phyloP scores from a whole-genome alignment of 2,797 vertebrate genomes.

The Silurus lanzhouensis region DNA sequence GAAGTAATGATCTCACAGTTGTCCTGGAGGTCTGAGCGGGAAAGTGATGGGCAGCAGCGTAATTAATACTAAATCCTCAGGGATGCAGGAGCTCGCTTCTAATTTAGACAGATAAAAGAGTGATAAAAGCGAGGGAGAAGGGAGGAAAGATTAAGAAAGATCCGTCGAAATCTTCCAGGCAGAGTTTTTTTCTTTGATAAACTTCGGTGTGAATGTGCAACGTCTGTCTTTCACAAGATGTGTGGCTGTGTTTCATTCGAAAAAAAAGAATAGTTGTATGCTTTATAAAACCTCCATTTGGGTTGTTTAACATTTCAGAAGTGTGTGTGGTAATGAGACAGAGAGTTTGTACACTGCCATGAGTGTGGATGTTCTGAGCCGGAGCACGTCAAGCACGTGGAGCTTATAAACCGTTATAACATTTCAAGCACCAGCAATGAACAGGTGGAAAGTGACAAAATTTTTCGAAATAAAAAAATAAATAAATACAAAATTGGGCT shows the following conservation, averaged over 20 bases:
- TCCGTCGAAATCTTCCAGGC: background rate
- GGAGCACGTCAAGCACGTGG: no score
- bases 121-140: background rate
- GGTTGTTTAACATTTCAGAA: background rate
- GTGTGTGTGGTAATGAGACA: background rate
- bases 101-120: background rate
- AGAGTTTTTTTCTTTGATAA: background rate
- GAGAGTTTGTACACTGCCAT: background rate
- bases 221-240: no score
- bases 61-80: background rate
- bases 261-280: no score
- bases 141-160: background rate
- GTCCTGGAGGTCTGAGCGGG: background rate
- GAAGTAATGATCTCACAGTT: background rate
- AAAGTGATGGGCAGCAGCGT: background rate
- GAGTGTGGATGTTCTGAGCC: no score
- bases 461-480: no score
- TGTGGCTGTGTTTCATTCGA: no score
- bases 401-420: no score
- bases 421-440: no score
- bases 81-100: background rate
- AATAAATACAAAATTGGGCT: no score
- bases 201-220: background rate
- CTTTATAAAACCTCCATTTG: no score
- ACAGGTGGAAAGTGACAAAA: no score